These are phyloP conservation scores for Volucella bombylans DNA, from an alignment of 2,888 invertebrate genomes.

Conservation along the genomic window DNA sequence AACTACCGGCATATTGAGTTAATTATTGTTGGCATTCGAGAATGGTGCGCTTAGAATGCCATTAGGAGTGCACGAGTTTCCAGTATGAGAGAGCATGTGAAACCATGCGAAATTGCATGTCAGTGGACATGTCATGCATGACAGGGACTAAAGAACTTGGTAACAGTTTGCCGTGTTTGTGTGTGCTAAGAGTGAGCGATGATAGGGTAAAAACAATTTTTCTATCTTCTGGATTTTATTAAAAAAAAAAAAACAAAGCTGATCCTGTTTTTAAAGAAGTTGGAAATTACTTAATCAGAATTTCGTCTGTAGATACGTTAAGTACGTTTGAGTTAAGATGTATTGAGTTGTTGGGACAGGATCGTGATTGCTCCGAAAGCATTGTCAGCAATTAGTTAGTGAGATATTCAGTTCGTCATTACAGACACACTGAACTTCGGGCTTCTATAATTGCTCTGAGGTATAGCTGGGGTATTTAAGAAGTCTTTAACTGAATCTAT, in stretches of 20 bases:
- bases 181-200: slow-evolving; percentile 43
- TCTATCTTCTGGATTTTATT: slow-evolving; percentile 26
- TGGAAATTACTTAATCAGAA: slow-evolving; percentile 22
- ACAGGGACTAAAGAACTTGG: too few relatives aligned
- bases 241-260: neutral
- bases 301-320: slow-evolving; percentile 11
- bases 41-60: slow-evolving; percentile 32
- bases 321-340: too few relatives aligned
- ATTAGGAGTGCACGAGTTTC: slow-evolving; percentile 7
- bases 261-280: slow-evolving; percentile 11
- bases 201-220: slow-evolving; percentile 32
- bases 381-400: too few relatives aligned
- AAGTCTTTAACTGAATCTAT: too few relatives aligned
- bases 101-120: slow-evolving; percentile 60
- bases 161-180: slow-evolving; percentile 13
- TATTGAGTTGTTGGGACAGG: too few relatives aligned
- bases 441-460: too few relatives aligned
- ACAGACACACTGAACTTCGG: too few relatives aligned
- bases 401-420: too few relatives aligned
- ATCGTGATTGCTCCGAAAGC: too few relatives aligned
- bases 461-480: too few relatives aligned
- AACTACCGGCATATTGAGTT: slow-evolving; percentile 72
- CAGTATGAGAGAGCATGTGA: slow-evolving; percentile 35
- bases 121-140: slow-evolving; percentile 14
- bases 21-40: slow-evolving; percentile 66